Conservation (phyloP, 1,140 invertebrate species). For the Brachystomella parvula region DNA sequence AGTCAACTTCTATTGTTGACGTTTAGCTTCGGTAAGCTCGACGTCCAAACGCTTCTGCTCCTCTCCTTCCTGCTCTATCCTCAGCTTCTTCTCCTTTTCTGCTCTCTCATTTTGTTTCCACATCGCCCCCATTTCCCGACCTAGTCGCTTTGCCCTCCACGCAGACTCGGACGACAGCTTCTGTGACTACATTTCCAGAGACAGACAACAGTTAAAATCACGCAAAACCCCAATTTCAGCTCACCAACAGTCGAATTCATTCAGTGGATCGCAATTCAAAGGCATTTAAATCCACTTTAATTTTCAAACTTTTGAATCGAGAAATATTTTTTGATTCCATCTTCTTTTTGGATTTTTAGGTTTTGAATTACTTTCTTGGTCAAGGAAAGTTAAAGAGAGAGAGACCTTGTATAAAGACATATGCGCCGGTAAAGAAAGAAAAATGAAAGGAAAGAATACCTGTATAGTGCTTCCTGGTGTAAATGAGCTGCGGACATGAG, state of each 20-base stretch:
- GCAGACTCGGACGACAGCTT: slow-evolving; percentile 80
- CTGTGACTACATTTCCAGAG: slow-evolving; percentile 58
- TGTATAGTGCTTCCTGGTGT: slow-evolving; percentile 74
- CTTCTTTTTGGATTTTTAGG: background rate
- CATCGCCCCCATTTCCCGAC: slow-evolving; percentile 82
- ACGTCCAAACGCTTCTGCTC: slow-evolving; percentile 84
- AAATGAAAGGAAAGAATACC: slow-evolving; percentile 39
- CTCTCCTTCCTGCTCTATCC: slow-evolving; percentile 87
- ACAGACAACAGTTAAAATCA: slow-evolving; percentile 13
- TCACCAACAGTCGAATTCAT: no score
- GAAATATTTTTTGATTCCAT: slow-evolving; percentile 18
- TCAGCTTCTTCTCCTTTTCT: slow-evolving; percentile 75
- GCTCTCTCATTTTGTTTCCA: slow-evolving; percentile 89
- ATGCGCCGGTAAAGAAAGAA: no score
- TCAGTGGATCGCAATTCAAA: no score
- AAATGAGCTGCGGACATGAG: slow-evolving; percentile 78
- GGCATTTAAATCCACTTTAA: no score
- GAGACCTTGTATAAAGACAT: no score
- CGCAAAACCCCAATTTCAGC: no score
- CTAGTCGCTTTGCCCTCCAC: slow-evolving; percentile 73
- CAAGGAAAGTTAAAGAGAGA: no score
- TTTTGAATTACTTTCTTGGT: no score
- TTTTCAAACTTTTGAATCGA: no score
- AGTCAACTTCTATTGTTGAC: slow-evolving; percentile 90
- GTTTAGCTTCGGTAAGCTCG: slow-evolving; percentile 88